Conservation (phyloP, 2,797 vertebrate genomes). For the Melanotaenia boesemani region DNA sequence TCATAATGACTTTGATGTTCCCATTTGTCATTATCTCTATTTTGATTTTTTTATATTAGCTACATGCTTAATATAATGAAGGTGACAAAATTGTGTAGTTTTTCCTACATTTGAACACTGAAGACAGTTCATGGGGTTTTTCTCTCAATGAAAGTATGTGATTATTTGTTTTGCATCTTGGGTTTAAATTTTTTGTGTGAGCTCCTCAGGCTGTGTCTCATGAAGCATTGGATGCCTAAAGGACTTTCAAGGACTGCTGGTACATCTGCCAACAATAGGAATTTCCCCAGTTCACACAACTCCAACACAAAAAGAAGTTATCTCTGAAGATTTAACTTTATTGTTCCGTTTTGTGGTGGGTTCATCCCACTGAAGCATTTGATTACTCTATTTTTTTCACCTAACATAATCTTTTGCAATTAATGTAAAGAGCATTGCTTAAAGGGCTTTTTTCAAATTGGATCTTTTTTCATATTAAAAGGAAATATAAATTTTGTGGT, state of each 20-base stretch:
- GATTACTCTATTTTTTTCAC: conserved; percentile 53
- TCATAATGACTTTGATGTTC: conserved; percentile 77
- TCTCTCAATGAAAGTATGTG: conserved; percentile 39
- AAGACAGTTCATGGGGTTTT: conserved; percentile 58
- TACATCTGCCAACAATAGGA: conserved; percentile 85
- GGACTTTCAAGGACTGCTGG: conserved; percentile 79
- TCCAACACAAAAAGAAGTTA: conserved; percentile 76
- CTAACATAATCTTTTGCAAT: conserved; percentile 60
- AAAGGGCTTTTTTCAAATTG: conserved; percentile 52
- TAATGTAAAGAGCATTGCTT: conserved; percentile 59
- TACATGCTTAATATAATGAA: conserved; percentile 53
- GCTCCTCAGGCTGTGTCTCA: conserved; percentile 77
- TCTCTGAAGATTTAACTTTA: conserved; percentile 63
- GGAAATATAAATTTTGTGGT: conserved; percentile 13
- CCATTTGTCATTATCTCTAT: conserved; percentile 72
- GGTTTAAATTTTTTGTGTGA: conserved; percentile 74
- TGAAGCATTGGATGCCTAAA: conserved; percentile 80
- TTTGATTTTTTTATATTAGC: conserved; percentile 76
- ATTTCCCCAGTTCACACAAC: conserved; percentile 87
- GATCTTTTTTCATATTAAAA: conserved; percentile 41
- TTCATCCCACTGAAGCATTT: conserved; percentile 57
- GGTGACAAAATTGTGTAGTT: conserved; percentile 59
- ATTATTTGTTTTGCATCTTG: conserved; percentile 47
- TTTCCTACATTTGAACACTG: conserved; percentile 23
- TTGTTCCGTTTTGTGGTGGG: conserved; percentile 56